These are phyloP conservation scores for Drosophila yakuba DNA, from an alignment of 1,140 invertebrate species.

Conservation along the genomic window DNA sequence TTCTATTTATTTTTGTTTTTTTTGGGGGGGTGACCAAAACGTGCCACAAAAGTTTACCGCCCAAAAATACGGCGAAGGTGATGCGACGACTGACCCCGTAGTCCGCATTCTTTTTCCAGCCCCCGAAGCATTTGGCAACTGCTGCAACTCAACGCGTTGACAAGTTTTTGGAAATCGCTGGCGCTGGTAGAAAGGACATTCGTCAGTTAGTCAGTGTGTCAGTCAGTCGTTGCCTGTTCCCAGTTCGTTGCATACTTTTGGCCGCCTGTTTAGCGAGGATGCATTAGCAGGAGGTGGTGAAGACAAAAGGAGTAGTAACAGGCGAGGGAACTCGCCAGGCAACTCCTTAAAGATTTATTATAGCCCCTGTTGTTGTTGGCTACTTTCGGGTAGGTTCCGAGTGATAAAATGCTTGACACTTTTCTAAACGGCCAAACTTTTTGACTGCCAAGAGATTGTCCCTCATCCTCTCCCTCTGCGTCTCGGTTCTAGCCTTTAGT, in stretches of 20 bases:
- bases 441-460: slow-evolving; percentile 76
- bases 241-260: slow-evolving; percentile 66
- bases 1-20: slow-evolving; percentile 1
- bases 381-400: slow-evolving; percentile 41
- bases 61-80: slow-evolving; percentile 26
- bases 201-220: slow-evolving; percentile 38
- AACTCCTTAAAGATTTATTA: slow-evolving; percentile 71
- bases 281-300: slow-evolving; percentile 31
- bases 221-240: slow-evolving; percentile 38
- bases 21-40: slow-evolving; percentile 40
- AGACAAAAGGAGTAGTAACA: no score
- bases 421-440: slow-evolving; percentile 81
- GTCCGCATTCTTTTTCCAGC: slow-evolving; percentile 21
- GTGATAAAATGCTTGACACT: slow-evolving; percentile 83
- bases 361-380: slow-evolving; percentile 50
- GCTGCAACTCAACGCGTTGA: slow-evolving; percentile 79
- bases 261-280: slow-evolving; percentile 67
- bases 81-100: slow-evolving; percentile 25
- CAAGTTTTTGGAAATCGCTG: slow-evolving; percentile 66
- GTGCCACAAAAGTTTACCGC: slow-evolving; percentile 48
- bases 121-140: slow-evolving; percentile 38
- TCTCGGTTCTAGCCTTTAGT: slow-evolving; percentile 9
- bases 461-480: neutral
- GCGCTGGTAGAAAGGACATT: slow-evolving; percentile 20
- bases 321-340: neutral